phyloP scores from a whole-genome alignment of 2,888 invertebrate species.

The Callyntrura sp. region DNA sequence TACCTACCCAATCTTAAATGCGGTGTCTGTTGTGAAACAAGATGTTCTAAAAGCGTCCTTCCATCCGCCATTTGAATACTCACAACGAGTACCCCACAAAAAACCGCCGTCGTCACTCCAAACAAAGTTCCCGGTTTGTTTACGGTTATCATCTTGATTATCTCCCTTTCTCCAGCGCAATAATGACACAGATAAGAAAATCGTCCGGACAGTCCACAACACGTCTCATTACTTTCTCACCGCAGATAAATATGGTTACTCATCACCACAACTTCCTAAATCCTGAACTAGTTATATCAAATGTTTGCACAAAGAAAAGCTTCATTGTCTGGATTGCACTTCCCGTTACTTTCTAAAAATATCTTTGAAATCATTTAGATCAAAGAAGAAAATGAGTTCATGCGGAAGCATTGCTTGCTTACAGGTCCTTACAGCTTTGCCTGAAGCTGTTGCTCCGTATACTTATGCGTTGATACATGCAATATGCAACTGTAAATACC shows the following conservation, averaged over 20 bases:
- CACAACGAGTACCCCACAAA: conserved; percentile 5
- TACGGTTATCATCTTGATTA: not conserved
- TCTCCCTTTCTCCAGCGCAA: not conserved
- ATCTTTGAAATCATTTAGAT: not conserved
- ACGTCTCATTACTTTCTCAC: not conserved
- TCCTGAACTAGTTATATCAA: no score
- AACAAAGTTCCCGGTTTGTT: conserved; percentile 24
- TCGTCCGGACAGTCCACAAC: not conserved
- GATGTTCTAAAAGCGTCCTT: not conserved
- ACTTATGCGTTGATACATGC: not conserved
- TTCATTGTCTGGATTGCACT: not conserved
- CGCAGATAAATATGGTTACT: no score
- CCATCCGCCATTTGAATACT: not conserved
- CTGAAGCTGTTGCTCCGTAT: no score
- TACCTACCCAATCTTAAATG: conserved; percentile 25
- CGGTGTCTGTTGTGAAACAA: not conserved
- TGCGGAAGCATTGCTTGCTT: not conserved
- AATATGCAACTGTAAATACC: no score
- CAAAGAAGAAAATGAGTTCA: not conserved
- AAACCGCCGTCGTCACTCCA: conserved; percentile 9
- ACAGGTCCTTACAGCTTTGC: not conserved
- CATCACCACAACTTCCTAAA: no score
- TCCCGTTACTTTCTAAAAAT: conserved; percentile 30
- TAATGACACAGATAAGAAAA: no score
- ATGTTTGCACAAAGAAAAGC: not conserved